Evolutionary conservation across 2,797 vertebrate genomes (phyloP).

Genomic region (Aplochiton taeniatus): DNA sequence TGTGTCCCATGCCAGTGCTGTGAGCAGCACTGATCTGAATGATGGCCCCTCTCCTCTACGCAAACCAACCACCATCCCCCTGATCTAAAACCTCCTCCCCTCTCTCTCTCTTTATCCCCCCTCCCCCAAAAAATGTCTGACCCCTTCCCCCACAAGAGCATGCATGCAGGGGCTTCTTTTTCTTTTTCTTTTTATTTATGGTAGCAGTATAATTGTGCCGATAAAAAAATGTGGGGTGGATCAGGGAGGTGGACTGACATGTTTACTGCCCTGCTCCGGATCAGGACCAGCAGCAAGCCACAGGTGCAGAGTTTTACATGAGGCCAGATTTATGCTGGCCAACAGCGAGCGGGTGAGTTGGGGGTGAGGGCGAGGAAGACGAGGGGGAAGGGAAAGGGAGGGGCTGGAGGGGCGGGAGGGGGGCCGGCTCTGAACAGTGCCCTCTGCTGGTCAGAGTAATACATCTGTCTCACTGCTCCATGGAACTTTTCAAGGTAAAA

Average conservation of each 20-base stretch:
- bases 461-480: neutral
- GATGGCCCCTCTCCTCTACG: constrained; percentile 12
- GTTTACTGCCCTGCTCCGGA: constrained; percentile 66
- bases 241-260: constrained; percentile 59
- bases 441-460: constrained; percentile 38
- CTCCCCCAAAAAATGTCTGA: constrained; percentile 1
- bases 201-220: constrained; percentile 46
- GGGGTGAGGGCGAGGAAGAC: neutral
- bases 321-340: constrained; percentile 65
- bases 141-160: constrained; percentile 33
- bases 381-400: neutral
- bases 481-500: no score
- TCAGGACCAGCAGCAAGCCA: constrained; percentile 51
- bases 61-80: neutral
- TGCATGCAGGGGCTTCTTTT: constrained; percentile 14
- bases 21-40: constrained; percentile 27
- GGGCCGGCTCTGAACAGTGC: constrained; percentile 21
- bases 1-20: constrained; percentile 28
- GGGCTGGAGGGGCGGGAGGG: neutral
- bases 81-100: no score
- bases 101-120: neutral
- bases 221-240: constrained; percentile 44
- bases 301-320: constrained; percentile 77
- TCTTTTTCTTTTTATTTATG: constrained; percentile 71
- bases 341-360: constrained; percentile 11